Evolutionary conservation across 2,797 vertebrate genomes (phyloP), one percentile per base, ranked within the genome.

Genomic region (Sparidentex hasta): DNA sequence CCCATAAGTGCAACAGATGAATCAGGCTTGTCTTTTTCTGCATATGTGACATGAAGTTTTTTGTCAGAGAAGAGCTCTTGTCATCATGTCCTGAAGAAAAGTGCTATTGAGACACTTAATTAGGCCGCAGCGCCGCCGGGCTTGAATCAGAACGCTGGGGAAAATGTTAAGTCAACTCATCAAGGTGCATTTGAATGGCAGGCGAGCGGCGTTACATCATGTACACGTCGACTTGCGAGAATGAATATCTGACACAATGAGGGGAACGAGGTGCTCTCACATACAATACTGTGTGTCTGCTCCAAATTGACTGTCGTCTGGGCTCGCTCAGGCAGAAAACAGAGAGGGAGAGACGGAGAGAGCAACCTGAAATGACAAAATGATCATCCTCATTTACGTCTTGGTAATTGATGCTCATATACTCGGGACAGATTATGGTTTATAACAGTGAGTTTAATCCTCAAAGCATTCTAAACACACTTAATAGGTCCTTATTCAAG

Each of bases 391-490:
- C 78, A 57, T 87, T 86, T 54, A 80, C 78, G 81, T 51, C 75
- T 21, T 4, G 29, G 76, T 87, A 90, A 91, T 83, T 87, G 78
- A 83, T 71, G 72, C 77, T 80, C 64, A 63, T 76, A 76, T 80
- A 67, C 81, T 80, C 57, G 82, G 65, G 78, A 76, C 67, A 79
- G 71, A 88, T 84, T 88, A 82, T 55, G 62, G 52, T 84, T 88
- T 81, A 77, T 76, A 79, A 83, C 67, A 79, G 83, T 51, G 69
- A 69, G 25, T 52, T 38, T 83, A 83, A 90, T 84, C 81, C 68
- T 23, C 65, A 81, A 58, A 65, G 78, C 65, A 79, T 85, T 87
- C 85, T 87, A 86, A 90, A 89, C 75, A 91, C 68, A 62, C 75
- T 77, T 88, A 90, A 87, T 78, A 43, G 74, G 59, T 71, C 80